Base-by-base conservation (phyloP, 2,888 invertebrate species). In the Nasonia oneida region DNA sequence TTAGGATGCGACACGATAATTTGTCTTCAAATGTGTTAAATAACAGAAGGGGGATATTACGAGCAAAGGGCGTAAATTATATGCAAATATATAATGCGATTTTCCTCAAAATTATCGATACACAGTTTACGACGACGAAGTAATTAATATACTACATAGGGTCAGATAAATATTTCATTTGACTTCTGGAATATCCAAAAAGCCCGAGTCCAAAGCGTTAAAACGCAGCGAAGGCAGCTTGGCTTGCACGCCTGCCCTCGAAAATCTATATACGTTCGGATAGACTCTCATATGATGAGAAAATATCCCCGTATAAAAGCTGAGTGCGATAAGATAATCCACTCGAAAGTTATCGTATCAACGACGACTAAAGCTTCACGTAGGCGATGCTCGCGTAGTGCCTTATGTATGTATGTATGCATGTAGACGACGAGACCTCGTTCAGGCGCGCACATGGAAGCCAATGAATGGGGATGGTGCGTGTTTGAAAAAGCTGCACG, bases 331-430 rank as follows among this genome's bases (percentile, higher is more conserved):
- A 81, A 81, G 81, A 81, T 81, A 81, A 81, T 81, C 74, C 74
- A 81, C 81, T 81, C 47, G 74, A 81, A 75, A 61, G 73, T 81
- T 81, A 74, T 81, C 81, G 81, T 75, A 75, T 81, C 81, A 81
- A 81, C 74, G 74, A 81, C 74, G 74, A 47, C 71, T 18, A 18
- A 47, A 39, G 71, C 80, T 81, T 73, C 47, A 18, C 67, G 47
- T 73, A 81, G 15, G 39, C 57, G n/a, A 64, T 37, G 70, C 37
- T 33, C 33, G 70, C 15, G 33, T 15, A 37, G 2, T 50, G 37
- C 37, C 37, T 37, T 37, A 37, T 37, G 37, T 37, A 37, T 37
- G 29, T 4, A 39, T 39, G 6, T 6, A 39, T 39, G 6, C 39
- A 39, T 39, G 10, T 42, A 42, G 42, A 42, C 18, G 33, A 47